phyloP scores from a whole-genome alignment of 1,140 invertebrate genomes.

The Gonioctena quinquepunctata region DNA sequence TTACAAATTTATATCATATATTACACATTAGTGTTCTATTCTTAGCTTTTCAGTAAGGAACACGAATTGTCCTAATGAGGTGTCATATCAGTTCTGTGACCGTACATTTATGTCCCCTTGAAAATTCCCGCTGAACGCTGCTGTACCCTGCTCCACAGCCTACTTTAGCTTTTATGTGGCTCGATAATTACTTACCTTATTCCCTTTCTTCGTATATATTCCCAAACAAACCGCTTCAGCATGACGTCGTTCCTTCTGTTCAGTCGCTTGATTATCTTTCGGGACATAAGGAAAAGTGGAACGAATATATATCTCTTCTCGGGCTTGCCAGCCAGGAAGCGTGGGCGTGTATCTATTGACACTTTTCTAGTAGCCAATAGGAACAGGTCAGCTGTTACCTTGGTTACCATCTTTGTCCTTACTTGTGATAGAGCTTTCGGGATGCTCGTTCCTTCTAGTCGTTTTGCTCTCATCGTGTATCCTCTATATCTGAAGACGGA shows the following conservation, averaged over 20 bases:
- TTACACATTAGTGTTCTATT: no score
- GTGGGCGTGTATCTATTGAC: conserved; percentile 49
- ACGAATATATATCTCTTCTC: background rate
- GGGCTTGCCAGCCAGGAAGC: conserved; percentile 11
- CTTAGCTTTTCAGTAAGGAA: no score
- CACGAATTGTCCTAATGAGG: no score
- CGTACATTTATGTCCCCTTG: no score
- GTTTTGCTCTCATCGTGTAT: conserved; percentile 27
- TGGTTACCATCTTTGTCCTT: conserved; percentile 49
- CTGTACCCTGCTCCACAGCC: background rate
- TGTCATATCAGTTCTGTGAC: no score
- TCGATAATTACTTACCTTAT: background rate
- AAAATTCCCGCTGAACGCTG: background rate
- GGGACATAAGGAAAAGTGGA: no score
- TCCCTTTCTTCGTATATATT: background rate
- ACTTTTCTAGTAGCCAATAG: conserved; percentile 51
- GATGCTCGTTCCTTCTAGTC: conserved; percentile 10
- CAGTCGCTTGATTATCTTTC: background rate
- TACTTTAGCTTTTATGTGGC: background rate
- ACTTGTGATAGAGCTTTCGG: conserved; percentile 36
- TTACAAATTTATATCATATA: no score
- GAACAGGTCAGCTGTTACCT: conserved; percentile 46
- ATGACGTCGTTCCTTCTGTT: background rate
- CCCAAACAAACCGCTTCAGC: background rate
- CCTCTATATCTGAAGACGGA: conserved; percentile 29